phyloP scores from a whole-genome alignment of 2,888 invertebrate species.

The Campopleginae sp. region DNA sequence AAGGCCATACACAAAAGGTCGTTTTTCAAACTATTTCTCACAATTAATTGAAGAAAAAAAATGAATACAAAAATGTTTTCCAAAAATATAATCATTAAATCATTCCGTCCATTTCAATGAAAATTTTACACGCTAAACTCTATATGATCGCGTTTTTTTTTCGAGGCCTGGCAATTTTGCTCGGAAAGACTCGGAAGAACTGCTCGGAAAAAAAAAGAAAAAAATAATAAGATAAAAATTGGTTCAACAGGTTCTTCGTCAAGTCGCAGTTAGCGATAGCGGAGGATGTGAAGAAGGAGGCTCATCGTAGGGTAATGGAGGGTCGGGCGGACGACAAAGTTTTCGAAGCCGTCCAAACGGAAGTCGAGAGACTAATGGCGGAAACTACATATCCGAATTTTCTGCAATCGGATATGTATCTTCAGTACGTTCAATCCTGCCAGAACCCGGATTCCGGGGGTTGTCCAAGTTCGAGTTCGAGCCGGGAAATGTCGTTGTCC shows the following conservation, averaged over 20 bases:
- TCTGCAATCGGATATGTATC: slow-evolving; percentile 96
- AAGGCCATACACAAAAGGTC: slow-evolving; percentile 91
- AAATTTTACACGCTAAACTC: too few relatives aligned
- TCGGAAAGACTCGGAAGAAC: too few relatives aligned
- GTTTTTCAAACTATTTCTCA: slow-evolving; percentile 7
- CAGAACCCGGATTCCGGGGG: slow-evolving; percentile 84
- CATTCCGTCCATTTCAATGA: too few relatives aligned
- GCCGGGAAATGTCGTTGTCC: slow-evolving; percentile 84
- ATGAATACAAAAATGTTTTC: too few relatives aligned
- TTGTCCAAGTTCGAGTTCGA: slow-evolving; percentile 80
- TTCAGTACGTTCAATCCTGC: slow-evolving; percentile 92
- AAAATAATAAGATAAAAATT: background rate
- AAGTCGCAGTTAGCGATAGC: slow-evolving; percentile 93
- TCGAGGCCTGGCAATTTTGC: too few relatives aligned
- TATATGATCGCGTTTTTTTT: too few relatives aligned
- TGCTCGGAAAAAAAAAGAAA: too few relatives aligned
- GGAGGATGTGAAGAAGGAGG: slow-evolving; percentile 91
- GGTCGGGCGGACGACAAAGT: slow-evolving; percentile 90
- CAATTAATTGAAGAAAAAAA: background rate
- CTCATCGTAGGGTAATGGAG: slow-evolving; percentile 90
- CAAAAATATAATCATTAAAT: too few relatives aligned
- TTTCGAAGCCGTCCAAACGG: slow-evolving; percentile 93
- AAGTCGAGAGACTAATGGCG: slow-evolving; percentile 93
- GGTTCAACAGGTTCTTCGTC: slow-evolving; percentile 88
- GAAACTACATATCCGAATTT: slow-evolving; percentile 96